A percentile compares a stretch with the other conserved stretches of the same genome.
phyloP scores from a whole-genome alignment of 2,888 invertebrate genomes.

The Coleophora flavipennella region DNA sequence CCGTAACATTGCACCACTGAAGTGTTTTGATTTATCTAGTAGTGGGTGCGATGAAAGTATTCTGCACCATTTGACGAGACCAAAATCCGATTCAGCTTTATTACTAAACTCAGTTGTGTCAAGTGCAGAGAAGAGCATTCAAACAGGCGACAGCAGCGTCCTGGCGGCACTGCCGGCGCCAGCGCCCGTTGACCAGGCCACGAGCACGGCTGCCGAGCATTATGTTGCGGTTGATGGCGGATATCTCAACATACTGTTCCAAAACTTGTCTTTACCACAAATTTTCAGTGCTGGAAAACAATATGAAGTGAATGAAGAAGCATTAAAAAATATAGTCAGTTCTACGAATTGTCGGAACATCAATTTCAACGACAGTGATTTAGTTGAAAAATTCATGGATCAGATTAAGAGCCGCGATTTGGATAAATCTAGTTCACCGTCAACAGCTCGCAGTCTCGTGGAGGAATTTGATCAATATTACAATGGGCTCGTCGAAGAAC shows the following conservation, averaged over 20 bases:
- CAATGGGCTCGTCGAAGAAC: conserved; percentile 35
- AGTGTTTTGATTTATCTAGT: conserved; percentile 61
- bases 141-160: conserved; percentile 37
- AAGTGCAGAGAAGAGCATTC: conserved; percentile 51
- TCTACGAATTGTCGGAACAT: conserved; percentile 34
- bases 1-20: conserved; percentile 43
- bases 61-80: conserved; percentile 27
- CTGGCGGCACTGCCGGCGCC: conserved; percentile 7
- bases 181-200: conserved; percentile 19
- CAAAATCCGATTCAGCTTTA: conserved; percentile 16
- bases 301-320: conserved; percentile 62
- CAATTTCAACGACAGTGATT: conserved; percentile 28
- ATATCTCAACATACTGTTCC: conserved; percentile 58
- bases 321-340: conserved; percentile 46
- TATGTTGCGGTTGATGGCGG: conserved; percentile 55
- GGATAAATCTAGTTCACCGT: conserved; percentile 41
- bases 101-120: conserved; percentile 6
- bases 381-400: conserved; percentile 43
- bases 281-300: conserved; percentile 57
- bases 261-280: conserved; percentile 47
- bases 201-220: conserved; percentile 41
- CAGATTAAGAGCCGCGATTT: conserved; percentile 40
- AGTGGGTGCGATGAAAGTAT: conserved; percentile 49
- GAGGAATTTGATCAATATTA: conserved; percentile 61
- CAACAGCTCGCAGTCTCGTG: conserved; percentile 58